A percentile compares a stretch with the other conserved stretches of the same genome.
phyloP scores from a whole-genome alignment of 2,113 vertebrate species.

The Rhagologus leucostigma region DNA sequence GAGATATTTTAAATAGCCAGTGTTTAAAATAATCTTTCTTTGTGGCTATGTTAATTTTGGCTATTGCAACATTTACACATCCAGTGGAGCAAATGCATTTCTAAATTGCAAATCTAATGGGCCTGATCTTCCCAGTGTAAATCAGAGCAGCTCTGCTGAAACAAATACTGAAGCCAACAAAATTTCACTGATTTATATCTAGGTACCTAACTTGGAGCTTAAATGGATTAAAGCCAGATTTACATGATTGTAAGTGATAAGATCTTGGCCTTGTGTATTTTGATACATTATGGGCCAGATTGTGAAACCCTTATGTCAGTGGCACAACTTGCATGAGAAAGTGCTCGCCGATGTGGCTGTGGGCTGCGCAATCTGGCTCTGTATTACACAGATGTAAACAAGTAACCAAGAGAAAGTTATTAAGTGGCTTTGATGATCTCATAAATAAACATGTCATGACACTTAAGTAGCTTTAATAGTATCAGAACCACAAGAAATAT shows the following conservation, averaged over 20 bases:
- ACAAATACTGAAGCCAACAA: neutral
- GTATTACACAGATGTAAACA: conserved; percentile 38
- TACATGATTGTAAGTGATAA: conserved; percentile 40
- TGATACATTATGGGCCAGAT: conserved; percentile 41
- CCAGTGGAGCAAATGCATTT: conserved; percentile 25
- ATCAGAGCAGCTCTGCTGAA: conserved; percentile 25
- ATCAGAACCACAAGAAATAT: conserved; percentile 58
- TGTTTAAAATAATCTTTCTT: conserved; percentile 27
- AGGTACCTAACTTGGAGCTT: conserved; percentile 6
- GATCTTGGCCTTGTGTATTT: conserved; percentile 29
- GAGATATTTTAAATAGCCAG: neutral
- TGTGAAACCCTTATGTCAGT: conserved; percentile 17
- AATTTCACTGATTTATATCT: conserved; percentile 50
- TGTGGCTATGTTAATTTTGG: conserved; percentile 23
- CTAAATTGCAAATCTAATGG: conserved; percentile 44
- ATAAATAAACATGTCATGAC: conserved; percentile 61
- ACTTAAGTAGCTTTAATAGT: conserved; percentile 50
- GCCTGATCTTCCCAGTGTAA: conserved; percentile 6
- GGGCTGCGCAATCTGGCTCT: conserved; percentile 41
- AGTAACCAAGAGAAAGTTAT: conserved; percentile 53
- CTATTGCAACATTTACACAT: neutral
- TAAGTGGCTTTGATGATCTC: conserved; percentile 53
- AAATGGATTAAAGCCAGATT: conserved; percentile 44
- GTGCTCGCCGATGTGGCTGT: neutral
- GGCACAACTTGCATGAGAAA: conserved; percentile 33